Evolutionary conservation across 2,888 invertebrate genomes (phyloP).

Genomic region (Macrosoma leucophasiata): DNA sequence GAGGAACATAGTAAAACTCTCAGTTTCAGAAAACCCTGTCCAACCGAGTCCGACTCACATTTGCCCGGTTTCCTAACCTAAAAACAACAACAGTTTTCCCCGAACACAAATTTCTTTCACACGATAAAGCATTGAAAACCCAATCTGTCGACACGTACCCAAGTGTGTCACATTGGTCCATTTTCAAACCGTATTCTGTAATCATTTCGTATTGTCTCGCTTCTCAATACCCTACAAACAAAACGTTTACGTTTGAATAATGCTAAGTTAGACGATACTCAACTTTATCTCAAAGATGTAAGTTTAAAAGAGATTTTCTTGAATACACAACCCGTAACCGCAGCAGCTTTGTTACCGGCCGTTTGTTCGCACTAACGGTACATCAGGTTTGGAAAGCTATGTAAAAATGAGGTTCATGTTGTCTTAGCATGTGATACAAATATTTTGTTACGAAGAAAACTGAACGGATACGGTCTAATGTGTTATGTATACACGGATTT

Average conservation of each 20-base stretch:
- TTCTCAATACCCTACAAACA: constrained; percentile 22
- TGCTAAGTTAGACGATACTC: constrained; percentile 7
- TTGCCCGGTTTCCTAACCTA: no score
- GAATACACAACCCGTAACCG: constrained; percentile 24
- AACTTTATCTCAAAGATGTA: constrained; percentile 14
- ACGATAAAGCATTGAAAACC: no score
- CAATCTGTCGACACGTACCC: no score
- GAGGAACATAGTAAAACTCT: no score
- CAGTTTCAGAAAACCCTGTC: no score
- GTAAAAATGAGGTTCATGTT: constrained; percentile 20
- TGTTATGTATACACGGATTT: no score
- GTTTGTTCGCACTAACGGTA: constrained; percentile 55
- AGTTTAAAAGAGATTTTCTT: constrained; percentile 1
- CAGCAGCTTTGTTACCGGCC: constrained; percentile 52
- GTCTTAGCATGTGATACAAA: no score
- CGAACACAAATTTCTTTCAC: no score
- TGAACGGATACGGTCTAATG: constrained; percentile 6
- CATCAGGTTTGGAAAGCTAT: constrained; percentile 45
- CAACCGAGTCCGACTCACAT: no score
- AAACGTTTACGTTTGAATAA: constrained; percentile 1
- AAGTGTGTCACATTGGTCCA: no score
- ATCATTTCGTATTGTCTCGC: constrained; percentile 32
- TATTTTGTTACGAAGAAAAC: no score
- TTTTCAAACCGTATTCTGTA: constrained; percentile 26
- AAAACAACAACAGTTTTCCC: no score